Evolutionary conservation across 2,888 invertebrate species (phyloP).

Genomic region (Mesorhabditis belari): DNA sequence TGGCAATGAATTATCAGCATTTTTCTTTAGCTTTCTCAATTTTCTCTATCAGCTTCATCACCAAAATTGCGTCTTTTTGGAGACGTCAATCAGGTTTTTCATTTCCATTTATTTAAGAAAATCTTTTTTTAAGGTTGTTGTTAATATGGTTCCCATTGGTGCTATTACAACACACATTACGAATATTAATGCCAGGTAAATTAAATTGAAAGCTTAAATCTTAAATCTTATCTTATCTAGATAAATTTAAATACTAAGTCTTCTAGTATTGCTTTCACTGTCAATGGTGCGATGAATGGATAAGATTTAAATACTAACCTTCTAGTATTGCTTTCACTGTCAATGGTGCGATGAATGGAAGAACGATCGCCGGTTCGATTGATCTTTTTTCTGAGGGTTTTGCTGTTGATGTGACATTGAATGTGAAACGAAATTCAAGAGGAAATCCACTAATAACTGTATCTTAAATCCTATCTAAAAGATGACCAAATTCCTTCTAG

Average conservation of each 20-base stretch:
- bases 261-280: slow-evolving; percentile 7
- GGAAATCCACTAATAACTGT: slow-evolving; percentile 18
- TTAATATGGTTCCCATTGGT: neutral
- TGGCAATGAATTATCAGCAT: no score
- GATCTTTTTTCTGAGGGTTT: slow-evolving; percentile 4
- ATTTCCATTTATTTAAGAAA: neutral
- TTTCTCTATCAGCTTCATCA: neutral
- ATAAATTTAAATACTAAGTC: neutral
- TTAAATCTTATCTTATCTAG: neutral
- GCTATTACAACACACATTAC: neutral
- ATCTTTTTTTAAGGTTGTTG: neutral
- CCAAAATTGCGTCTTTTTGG: slow-evolving; percentile 6
- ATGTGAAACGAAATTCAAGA: slow-evolving; percentile 13
- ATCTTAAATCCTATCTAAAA: slow-evolving; percentile 5
- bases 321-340: slow-evolving; percentile 7
- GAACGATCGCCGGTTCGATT: slow-evolving; percentile 1
- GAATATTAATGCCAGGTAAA: neutral
- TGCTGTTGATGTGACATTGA: slow-evolving; percentile 6
- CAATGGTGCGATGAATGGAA: slow-evolving; percentile 1
- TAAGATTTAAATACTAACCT: neutral
- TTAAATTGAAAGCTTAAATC: neutral
- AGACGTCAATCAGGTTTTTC: neutral
- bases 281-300: slow-evolving; percentile 2
- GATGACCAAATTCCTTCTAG: slow-evolving; percentile 3
- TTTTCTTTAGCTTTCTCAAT: neutral